These are phyloP conservation scores for Epizoanthus ramosus DNA, from an alignment of 92 coral and sea anemone species.

Conservation along the genomic window DNA sequence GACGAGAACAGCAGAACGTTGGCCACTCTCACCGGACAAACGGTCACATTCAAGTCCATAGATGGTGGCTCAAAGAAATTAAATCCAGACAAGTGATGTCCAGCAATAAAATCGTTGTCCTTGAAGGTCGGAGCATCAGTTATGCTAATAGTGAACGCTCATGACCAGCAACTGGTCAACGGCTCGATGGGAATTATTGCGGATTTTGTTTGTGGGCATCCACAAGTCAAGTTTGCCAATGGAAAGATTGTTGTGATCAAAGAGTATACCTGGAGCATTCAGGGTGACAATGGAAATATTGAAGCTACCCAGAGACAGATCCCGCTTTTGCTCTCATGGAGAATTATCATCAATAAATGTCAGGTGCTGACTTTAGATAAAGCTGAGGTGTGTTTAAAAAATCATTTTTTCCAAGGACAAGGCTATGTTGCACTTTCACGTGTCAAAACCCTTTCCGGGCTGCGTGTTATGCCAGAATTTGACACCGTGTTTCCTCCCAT, in stretches of 20 bases:
- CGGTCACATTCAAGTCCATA: too few relatives aligned
- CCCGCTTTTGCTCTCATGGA: constrained; percentile 38
- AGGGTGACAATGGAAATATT: background rate
- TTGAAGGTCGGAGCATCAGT: too few relatives aligned
- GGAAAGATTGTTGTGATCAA: background rate
- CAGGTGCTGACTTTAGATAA: constrained; percentile 43
- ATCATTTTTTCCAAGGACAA: constrained; percentile 43
- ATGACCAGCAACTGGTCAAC: too few relatives aligned
- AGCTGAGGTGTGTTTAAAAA: constrained; percentile 30
- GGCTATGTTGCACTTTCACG: constrained; percentile 40
- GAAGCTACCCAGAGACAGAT: constrained; percentile 30
- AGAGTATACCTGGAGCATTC: constrained; percentile 33
- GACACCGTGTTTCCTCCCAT: constrained; percentile 38
- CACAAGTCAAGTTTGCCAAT: too few relatives aligned
- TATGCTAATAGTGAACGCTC: too few relatives aligned
- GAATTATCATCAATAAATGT: constrained; percentile 37
- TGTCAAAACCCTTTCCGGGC: constrained; percentile 24
- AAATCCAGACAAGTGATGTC: too few relatives aligned
- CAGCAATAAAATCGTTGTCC: too few relatives aligned
- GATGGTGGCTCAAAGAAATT: too few relatives aligned
- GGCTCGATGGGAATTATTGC: too few relatives aligned
- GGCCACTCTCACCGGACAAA: too few relatives aligned
- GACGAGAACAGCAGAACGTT: too few relatives aligned
- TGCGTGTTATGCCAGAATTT: constrained; percentile 40
- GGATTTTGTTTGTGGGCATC: too few relatives aligned